Evolutionary conservation across 2,797 vertebrate species (phyloP), one percentile per base, ranked within the genome.

Genomic region (Loriculus beryllinus): DNA sequence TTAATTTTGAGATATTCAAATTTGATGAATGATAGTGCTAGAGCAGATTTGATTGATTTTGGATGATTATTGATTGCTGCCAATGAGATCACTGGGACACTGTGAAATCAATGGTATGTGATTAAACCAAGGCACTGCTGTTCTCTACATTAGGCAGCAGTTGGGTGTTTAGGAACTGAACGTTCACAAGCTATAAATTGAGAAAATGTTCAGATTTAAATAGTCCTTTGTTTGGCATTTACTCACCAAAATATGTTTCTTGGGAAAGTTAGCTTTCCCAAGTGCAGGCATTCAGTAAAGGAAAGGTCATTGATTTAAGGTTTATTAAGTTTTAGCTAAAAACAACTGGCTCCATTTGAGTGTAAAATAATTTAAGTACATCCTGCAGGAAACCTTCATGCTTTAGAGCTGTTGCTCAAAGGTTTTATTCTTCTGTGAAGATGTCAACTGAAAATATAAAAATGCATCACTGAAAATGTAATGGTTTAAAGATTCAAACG

Each of bases 401-500:
- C 97, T 97, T 97, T 96, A 62, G 89, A 97, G 96, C 95, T 93
- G 88, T 97, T 92, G 93, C 97, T 97, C 94, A 95, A 77, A 97
- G 97, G 95, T 97, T 97, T 96, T 96, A 91, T 97, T 97, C 95
- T 97, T 97, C 96, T 97, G 88, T 94, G 97, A 97, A 97, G 98
- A 97, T 97, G 97, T 98, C 98, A 98, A 96, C 97, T 97, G 97
- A 97, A 97, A 98, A 98, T 98, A 97, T 97, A 98, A 97, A 98
- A 98, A 98, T 97, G 97, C 97, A 97, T 97, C 97, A 94, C 96
- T 97, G 97, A 92, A 96, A 97, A 97, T 93, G 96, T 96, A 96
- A 98, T 94, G 96, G 96, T 95, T 97, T 98, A 96, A 96, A 96
- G 97, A 97, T 97, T 97, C 97, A 92, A 96, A 96, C 56, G 37